A percentile compares a stretch with the other conserved stretches of the same genome.
Evolutionary conservation across 2,888 invertebrate genomes (phyloP).

Genomic region (Melanargia galathea): DNA sequence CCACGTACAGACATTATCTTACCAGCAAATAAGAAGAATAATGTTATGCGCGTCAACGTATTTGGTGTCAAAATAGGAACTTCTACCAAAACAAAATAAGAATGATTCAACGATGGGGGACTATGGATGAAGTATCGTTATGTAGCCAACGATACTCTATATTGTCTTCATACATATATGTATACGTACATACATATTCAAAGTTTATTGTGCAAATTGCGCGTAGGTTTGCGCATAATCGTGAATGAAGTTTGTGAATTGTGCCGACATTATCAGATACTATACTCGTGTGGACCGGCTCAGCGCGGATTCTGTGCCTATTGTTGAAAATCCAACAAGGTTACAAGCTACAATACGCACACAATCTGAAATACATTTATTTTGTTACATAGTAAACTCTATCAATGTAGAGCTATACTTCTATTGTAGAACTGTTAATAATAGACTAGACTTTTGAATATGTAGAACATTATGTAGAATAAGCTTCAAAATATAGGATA

Average conservation of each 20-base stretch:
- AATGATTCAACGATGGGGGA: too few species aligned
- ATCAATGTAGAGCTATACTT: too few species aligned
- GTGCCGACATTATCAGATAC: constrained; percentile 30
- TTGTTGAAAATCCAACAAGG: constrained; percentile 18
- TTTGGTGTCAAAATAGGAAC: too few species aligned
- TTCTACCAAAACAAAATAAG: too few species aligned
- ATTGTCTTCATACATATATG: neutral
- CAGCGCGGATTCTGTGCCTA: constrained; percentile 34
- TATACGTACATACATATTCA: neutral
- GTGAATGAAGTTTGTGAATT: constrained; percentile 68
- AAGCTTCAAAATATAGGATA: too few species aligned
- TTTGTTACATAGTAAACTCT: neutral
- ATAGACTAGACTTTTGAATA: too few species aligned
- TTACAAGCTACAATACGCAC: constrained; percentile 6
- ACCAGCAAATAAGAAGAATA: too few species aligned
- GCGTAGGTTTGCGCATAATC: constrained; percentile 59
- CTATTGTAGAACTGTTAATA: too few species aligned
- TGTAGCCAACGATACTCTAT: neutral
- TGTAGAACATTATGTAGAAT: too few species aligned
- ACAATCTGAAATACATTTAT: neutral
- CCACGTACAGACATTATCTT: too few species aligned
- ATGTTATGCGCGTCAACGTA: too few species aligned
- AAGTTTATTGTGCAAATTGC: constrained; percentile 56
- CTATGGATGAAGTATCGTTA: neutral
- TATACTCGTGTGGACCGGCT: constrained; percentile 52